Evolutionary conservation across 2,797 vertebrate genomes (phyloP).

Genomic region (Margarornis squamiger): DNA sequence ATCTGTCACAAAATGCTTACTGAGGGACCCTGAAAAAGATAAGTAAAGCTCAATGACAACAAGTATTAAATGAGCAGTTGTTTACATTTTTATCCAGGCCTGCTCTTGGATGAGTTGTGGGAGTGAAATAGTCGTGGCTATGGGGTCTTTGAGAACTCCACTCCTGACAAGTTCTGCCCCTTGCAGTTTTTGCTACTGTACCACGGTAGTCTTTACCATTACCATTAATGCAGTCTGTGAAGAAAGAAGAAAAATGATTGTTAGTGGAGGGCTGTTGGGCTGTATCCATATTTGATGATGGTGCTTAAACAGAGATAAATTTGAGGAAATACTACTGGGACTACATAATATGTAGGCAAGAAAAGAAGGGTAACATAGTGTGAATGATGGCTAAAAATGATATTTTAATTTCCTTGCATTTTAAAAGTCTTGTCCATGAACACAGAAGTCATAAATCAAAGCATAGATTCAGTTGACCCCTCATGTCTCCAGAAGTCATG

Average conservation of each 20-base stretch:
- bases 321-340: not conserved
- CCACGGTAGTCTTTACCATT: constrained; percentile 85
- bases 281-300: rapidly evolving
- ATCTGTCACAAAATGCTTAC: not conserved
- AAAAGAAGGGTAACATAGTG: not conserved
- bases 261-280: not conserved
- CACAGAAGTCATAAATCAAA: not conserved
- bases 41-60: not conserved
- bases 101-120: constrained; percentile 76
- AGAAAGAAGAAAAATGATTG: not conserved
- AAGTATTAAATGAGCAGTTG: not conserved
- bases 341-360: not conserved
- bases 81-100: constrained; percentile 89
- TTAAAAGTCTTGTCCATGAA: not conserved
- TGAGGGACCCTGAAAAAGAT: not conserved
- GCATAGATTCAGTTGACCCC: not conserved
- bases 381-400: not conserved
- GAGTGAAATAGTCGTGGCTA: constrained; percentile 83
- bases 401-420: not conserved
- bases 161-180: constrained; percentile 85
- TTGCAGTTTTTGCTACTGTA: constrained; percentile 78
- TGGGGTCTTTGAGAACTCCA: constrained; percentile 89
- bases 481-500: not conserved
- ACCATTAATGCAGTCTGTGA: constrained; percentile 83
- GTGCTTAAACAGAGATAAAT: not conserved